Base-by-base conservation (phyloP, 2,797 vertebrate species). In the Masticophis lateralis region DNA sequence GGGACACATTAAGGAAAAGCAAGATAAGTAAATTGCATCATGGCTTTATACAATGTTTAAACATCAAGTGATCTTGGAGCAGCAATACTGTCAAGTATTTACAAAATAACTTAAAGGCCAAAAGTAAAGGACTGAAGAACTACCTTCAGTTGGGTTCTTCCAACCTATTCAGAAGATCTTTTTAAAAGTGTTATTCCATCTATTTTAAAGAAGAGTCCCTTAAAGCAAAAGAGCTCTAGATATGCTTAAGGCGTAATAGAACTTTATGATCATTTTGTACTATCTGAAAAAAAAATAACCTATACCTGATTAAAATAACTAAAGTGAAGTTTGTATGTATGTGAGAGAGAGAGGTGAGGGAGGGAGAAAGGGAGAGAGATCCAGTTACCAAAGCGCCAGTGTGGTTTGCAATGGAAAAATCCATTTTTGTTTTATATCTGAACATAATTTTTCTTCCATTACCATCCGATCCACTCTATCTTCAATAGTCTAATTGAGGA, bases 391-490 rank as follows among this genome's bases (percentile, higher is more conserved):
- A 37, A 74, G 6, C 7, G 18, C n/a, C 66, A 37, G 32, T 37
- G n/a, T 74, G 66, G n/a, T 60, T 3, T 25, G 27, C 47, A 86
- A 74, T 94, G 11, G 47, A 25, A 9, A 56, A 1, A 32, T 92
- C 43, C 89, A 20, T 91, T 83, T 74, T 87, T 95, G 66, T 3
- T 47, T 92, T 89, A 86, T 87, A 90, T 18, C 6, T 53, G 56
- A 51, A 16, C 22, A 87, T 92, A 94, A 28, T 1, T 22, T 56
- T 60, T 83, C 92, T 32, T 13, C 14, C 0, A 0, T 43, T n/a
- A 47, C 13, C 8, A 60, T 28, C 27, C 18, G 37, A 51, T 16
- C 59, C 28, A 87, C n/a, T 61, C 43, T 27, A 61, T 20, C 59
- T 53, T 86, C 43, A 53, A 37, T n/a, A 86, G 43, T 57, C 59